Conservation (phyloP, 1,140 invertebrate genomes). For the Leptopilina clavipes region DNA sequence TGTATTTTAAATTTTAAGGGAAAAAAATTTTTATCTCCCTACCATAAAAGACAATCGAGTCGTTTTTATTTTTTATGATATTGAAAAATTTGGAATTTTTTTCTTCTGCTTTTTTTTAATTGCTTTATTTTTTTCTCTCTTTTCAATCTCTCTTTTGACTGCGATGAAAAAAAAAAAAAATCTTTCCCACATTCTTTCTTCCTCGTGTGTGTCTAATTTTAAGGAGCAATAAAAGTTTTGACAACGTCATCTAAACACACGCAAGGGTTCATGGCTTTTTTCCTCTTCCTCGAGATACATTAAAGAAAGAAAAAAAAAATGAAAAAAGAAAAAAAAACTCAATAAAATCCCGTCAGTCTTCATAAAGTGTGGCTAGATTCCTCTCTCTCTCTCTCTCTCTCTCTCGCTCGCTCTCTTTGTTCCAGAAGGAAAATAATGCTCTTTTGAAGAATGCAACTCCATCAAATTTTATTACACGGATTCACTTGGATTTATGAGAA, state of each 20-base stretch:
- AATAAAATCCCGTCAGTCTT: slow-evolving; percentile 25
- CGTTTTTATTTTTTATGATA: too few relatives aligned
- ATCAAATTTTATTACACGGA: slow-evolving; percentile 25
- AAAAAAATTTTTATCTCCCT: too few relatives aligned
- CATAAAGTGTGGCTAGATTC: neutral
- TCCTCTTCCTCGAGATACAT: too few relatives aligned
- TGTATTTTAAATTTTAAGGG: too few relatives aligned
- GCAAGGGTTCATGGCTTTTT: neutral
- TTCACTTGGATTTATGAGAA: slow-evolving; percentile 16
- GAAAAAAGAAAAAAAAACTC: neutral
- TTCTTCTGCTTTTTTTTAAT: too few relatives aligned
- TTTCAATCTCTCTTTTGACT: too few relatives aligned
- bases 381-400: too few relatives aligned
- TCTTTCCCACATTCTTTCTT: neutral
- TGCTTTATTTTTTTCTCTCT: too few relatives aligned
- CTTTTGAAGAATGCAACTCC: slow-evolving; percentile 9
- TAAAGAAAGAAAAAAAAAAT: too few relatives aligned
- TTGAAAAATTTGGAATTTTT: too few relatives aligned
- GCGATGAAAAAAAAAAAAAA: too few relatives aligned
- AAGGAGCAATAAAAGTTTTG: neutral
- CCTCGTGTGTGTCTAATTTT: neutral
- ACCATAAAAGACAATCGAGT: too few relatives aligned
- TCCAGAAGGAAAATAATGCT: neutral
- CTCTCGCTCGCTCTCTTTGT: neutral
- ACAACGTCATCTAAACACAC: slow-evolving; percentile 22